Evolutionary conservation across 2,797 vertebrate species (phyloP).

Genomic region (Typhlichthys eigenmanni): DNA sequence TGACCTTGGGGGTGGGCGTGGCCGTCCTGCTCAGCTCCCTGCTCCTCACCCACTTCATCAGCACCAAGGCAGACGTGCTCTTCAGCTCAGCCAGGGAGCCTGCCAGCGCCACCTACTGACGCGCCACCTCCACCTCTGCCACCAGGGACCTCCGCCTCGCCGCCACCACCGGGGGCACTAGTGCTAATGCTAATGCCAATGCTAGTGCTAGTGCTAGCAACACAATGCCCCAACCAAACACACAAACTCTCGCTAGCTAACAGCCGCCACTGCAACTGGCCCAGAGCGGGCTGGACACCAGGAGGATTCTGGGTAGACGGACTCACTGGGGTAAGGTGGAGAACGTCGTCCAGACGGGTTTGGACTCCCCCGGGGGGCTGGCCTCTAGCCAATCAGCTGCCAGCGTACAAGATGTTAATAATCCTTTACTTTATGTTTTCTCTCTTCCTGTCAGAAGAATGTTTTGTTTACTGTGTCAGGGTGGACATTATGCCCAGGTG

Average conservation of each 20-base stretch:
- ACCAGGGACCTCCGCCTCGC: neutral
- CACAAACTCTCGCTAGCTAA: neutral
- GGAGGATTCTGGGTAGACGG: conserved; percentile 42
- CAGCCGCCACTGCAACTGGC: too few relatives aligned
- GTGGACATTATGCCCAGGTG: conserved; percentile 21
- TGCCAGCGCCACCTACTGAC: conserved; percentile 84
- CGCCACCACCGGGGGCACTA: conserved; percentile 44
- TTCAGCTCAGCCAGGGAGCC: conserved; percentile 83
- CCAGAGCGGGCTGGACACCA: neutral
- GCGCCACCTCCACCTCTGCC: conserved; percentile 4
- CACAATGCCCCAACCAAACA: conserved; percentile 41
- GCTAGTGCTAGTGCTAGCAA: conserved; percentile 18
- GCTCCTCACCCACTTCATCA: conserved; percentile 85
- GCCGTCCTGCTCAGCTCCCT: conserved; percentile 82
- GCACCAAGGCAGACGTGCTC: conserved; percentile 88
- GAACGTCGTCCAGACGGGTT: conserved; percentile 52
- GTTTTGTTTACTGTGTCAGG: conserved; percentile 69
- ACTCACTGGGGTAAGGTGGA: conserved; percentile 57
- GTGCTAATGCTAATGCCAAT: too few relatives aligned
- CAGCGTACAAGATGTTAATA: conserved; percentile 70
- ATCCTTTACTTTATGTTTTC: conserved; percentile 46
- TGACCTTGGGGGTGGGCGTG: conserved; percentile 86
- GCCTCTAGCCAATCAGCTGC: conserved; percentile 50
- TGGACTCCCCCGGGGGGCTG: conserved; percentile 65
- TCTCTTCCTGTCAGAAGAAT: conserved; percentile 54